phyloP scores from a whole-genome alignment of 1,140 invertebrate species.

The Cotesia chilonis region DNA sequence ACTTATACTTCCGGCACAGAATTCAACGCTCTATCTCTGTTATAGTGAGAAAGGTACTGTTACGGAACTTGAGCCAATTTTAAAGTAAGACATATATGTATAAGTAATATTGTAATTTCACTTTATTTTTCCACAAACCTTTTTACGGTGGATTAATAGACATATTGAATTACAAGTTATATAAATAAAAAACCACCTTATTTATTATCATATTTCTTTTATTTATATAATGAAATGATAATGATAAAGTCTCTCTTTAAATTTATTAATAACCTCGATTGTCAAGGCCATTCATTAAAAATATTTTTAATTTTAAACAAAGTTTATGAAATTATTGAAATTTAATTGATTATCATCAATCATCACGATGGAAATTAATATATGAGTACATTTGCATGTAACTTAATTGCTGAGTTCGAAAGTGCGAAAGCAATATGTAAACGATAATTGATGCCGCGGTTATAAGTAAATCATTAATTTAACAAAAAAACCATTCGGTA shows the following conservation, averaged over 20 bases:
- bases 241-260: too few relatives aligned
- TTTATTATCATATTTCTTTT: constrained; percentile 1
- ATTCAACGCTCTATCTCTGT: constrained; percentile 40
- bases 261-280: too few relatives aligned
- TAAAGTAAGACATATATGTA: constrained; percentile 22
- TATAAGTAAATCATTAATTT: background rate
- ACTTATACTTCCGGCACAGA: constrained; percentile 33
- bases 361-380: constrained; percentile 1
- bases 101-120: constrained; percentile 24
- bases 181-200: background rate
- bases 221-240: too few relatives aligned
- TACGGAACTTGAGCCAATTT: constrained; percentile 35
- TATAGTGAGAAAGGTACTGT: constrained; percentile 35
- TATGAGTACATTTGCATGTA: background rate
- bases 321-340: too few relatives aligned
- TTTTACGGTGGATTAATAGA: constrained; percentile 3
- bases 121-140: constrained; percentile 15
- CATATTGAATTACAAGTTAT: background rate
- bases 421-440: constrained; percentile 2
- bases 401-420: background rate
- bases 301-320: too few relatives aligned
- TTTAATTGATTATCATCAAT: too few relatives aligned
- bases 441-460: background rate
- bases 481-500: background rate
- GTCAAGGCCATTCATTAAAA: too few relatives aligned